Evolutionary conservation across 2,113 vertebrate genomes (phyloP).

Genomic region (Centrocercus urophasianus): DNA sequence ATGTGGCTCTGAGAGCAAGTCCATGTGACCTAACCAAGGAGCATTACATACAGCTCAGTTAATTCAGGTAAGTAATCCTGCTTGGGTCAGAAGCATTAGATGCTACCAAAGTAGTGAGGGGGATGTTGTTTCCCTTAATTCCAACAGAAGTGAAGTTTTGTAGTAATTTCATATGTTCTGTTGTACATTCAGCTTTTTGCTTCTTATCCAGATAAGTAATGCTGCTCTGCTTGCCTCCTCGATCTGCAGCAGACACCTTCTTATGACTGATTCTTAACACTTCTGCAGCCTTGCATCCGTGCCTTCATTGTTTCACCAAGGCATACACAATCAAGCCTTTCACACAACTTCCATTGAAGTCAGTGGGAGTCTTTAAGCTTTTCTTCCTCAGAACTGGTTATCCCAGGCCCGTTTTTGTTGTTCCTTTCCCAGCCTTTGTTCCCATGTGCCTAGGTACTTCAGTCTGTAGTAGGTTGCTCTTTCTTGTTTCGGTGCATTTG

Average conservation of each 20-base stretch:
- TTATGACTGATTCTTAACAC: background rate
- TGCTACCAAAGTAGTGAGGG: background rate
- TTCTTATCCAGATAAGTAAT: background rate
- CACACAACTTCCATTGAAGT: background rate
- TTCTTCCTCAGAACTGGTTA: background rate
- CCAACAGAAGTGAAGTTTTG: background rate
- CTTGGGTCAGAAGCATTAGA: background rate
- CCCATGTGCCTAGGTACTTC: background rate
- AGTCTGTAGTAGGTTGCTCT: background rate
- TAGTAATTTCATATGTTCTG: background rate
- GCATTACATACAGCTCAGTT: background rate
- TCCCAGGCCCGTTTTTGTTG: background rate
- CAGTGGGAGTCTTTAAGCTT: background rate
- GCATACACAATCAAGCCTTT: background rate
- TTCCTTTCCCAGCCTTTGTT: background rate
- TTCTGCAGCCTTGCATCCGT: background rate
- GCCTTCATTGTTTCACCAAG: background rate
- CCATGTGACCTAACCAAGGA: background rate
- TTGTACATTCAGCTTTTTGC: rapidly evolving
- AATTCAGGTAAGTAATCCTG: background rate
- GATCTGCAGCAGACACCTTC: background rate
- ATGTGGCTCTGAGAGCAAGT: rapidly evolving
- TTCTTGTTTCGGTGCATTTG: background rate
- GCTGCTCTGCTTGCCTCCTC: background rate
- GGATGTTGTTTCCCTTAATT: background rate